Percentiles rank a stretch among this genome's conserved stretches.
phyloP scores from a whole-genome alignment of 2,797 vertebrate genomes.

The Lepidocolaptes lacrymiger region DNA sequence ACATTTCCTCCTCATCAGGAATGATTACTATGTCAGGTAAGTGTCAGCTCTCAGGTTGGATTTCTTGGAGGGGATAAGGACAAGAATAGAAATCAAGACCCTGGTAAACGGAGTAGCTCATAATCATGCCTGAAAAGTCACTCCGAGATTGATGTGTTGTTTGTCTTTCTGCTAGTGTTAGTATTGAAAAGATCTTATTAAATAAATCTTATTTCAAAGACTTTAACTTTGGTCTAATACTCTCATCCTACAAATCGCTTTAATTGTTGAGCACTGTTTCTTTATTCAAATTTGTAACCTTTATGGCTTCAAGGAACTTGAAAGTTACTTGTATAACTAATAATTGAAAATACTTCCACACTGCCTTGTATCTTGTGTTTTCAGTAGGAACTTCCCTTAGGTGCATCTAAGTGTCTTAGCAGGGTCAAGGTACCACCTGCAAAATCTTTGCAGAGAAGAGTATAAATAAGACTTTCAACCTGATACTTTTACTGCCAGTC shows the following conservation, averaged over 20 bases:
- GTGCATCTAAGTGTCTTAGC: rapidly evolving
- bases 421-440: neutral
- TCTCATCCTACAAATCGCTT: neutral
- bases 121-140: rapidly evolving
- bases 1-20: constrained; percentile 95
- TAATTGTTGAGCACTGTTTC: neutral
- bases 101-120: neutral
- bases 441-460: neutral
- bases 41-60: neutral
- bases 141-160: neutral
- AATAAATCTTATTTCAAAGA: neutral
- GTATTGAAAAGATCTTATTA: neutral
- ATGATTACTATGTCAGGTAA: constrained; percentile 96
- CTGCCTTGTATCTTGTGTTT: neutral
- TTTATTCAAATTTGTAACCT: neutral
- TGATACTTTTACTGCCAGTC: neutral
- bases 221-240: neutral
- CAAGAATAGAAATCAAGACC: neutral
- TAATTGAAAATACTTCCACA: neutral
- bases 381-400: too few relatives aligned
- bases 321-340: neutral
- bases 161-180: neutral
- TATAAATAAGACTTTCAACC: neutral
- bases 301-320: neutral
- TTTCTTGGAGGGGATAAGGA: rapidly evolving